These are phyloP conservation scores for Danaus chrysippus DNA, from an alignment of 2,888 invertebrate species.

Conservation along the genomic window DNA sequence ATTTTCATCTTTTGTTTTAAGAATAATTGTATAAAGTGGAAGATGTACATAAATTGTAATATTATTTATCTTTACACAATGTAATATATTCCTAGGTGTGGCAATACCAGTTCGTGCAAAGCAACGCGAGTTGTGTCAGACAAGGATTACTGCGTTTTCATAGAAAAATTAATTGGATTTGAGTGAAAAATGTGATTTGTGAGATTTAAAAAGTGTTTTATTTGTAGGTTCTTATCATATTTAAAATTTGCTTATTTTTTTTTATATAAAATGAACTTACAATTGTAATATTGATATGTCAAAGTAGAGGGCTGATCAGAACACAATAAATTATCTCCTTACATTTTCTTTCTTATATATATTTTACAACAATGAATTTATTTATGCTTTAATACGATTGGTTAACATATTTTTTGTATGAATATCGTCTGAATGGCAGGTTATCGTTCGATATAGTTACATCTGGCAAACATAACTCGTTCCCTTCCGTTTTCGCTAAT, in stretches of 20 bases:
- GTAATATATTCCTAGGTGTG: conserved; percentile 40
- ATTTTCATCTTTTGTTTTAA: no score
- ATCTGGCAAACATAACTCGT: conserved; percentile 50
- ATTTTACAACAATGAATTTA: conserved; percentile 35
- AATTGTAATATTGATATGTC: conserved; percentile 51
- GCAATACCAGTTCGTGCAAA: conserved; percentile 60
- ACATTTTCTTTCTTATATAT: conserved; percentile 44
- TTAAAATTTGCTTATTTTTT: conserved; percentile 10
- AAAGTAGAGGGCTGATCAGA: conserved; percentile 58
- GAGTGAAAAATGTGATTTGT: conserved; percentile 52
- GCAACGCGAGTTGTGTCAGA: conserved; percentile 72
- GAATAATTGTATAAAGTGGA: no score
- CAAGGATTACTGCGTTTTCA: conserved; percentile 64
- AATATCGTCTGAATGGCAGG: conserved; percentile 10
- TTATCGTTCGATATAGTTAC: conserved; percentile 44
- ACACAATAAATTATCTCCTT: conserved; percentile 59
- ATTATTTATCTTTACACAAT: conserved; percentile 8
- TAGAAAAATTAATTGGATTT: conserved; percentile 46
- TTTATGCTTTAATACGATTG: conserved; percentile 32
- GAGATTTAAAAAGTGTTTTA: conserved; percentile 31
- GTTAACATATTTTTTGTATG: conserved; percentile 29
- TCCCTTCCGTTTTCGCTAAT: conserved; percentile 49
- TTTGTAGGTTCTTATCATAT: conserved; percentile 40
- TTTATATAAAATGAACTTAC: conserved; percentile 32
- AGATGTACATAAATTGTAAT: no score